phyloP scores from a whole-genome alignment of 2,113 vertebrate species.

The Camelus bactrianus region DNA sequence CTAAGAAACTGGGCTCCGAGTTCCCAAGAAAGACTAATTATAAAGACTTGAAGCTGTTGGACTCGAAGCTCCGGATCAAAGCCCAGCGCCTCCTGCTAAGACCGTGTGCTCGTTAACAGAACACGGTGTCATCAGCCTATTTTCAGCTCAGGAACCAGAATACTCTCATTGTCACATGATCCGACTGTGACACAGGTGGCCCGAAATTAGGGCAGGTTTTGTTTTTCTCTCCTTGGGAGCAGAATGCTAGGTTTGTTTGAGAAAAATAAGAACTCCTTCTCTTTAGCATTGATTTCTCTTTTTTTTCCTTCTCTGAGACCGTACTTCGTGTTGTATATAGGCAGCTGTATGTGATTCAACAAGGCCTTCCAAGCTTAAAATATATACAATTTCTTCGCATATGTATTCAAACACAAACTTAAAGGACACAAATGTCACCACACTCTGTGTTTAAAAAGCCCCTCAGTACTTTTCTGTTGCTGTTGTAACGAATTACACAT shows the following conservation, averaged over 20 bases:
- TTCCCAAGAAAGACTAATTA: not conserved
- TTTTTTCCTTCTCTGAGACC: not conserved
- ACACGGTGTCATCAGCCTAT: slow-evolving; percentile 62
- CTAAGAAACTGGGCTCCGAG: not conserved
- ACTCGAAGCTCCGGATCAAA: slow-evolving; percentile 2
- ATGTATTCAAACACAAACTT: not conserved
- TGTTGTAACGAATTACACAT: not conserved
- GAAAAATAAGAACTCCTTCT: not conserved
- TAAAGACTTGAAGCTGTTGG: not conserved
- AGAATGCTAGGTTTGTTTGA: not conserved
- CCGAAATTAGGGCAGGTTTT: slow-evolving; percentile 65
- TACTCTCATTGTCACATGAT: slow-evolving; percentile 28
- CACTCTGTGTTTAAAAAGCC: not conserved
- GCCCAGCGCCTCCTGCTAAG: slow-evolving; percentile 63
- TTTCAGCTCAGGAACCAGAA: slow-evolving; percentile 74
- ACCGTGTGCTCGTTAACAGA: slow-evolving; percentile 67
- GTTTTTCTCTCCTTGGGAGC: slow-evolving; percentile 49
- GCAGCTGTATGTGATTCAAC: slow-evolving; percentile 39
- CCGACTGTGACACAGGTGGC: slow-evolving; percentile 62
- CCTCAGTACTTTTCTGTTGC: not conserved
- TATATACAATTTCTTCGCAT: slow-evolving; percentile 33
- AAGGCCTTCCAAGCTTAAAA: slow-evolving; percentile 62
- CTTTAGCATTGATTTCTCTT: not conserved
- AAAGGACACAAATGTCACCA: not conserved
- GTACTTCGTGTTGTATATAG: not conserved